Evolutionary conservation across 2,888 invertebrate genomes (phyloP).

Genomic region (Microplitis manilae): DNA sequence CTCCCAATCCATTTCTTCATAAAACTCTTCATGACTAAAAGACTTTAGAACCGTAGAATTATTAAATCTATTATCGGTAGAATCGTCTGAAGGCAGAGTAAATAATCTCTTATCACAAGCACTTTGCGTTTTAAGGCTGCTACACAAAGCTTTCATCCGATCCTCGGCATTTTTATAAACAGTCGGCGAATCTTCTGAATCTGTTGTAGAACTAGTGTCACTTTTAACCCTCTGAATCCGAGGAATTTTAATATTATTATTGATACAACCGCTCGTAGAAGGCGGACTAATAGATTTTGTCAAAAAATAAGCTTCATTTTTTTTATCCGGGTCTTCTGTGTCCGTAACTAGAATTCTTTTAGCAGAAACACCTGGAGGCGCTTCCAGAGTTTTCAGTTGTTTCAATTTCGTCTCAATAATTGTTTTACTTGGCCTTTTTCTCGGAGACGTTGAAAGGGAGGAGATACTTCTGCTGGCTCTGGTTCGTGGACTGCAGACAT

Average conservation of each 20-base stretch:
- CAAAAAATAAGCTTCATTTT: too few species aligned
- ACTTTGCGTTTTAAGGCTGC: not conserved
- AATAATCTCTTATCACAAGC: too few species aligned
- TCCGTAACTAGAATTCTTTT: not conserved
- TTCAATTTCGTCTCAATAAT: constrained; percentile 19
- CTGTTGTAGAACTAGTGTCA: constrained; percentile 25
- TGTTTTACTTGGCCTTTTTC: not conserved
- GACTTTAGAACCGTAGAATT: not conserved
- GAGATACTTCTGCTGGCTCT: not conserved
- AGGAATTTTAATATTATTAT: constrained; percentile 46
- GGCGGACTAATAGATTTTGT: too few species aligned
- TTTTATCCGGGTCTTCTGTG: not conserved
- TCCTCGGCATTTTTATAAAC: constrained; percentile 44
- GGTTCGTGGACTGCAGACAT: not conserved
- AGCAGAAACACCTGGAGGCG: constrained; percentile 6
- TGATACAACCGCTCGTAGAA: too few species aligned
- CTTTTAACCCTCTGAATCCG: constrained; percentile 50
- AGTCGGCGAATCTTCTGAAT: not conserved
- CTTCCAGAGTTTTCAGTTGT: constrained; percentile 6
- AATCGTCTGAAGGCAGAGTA: too few species aligned
- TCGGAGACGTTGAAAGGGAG: not conserved
- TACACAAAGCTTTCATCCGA: constrained; percentile 34
- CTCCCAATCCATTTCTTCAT: constrained; percentile 71
- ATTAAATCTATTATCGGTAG: too few species aligned
- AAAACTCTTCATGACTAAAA: constrained; percentile 44